These are phyloP conservation scores for Falco naumanni DNA, from an alignment of 2,797 vertebrate species.

Conservation along the genomic window DNA sequence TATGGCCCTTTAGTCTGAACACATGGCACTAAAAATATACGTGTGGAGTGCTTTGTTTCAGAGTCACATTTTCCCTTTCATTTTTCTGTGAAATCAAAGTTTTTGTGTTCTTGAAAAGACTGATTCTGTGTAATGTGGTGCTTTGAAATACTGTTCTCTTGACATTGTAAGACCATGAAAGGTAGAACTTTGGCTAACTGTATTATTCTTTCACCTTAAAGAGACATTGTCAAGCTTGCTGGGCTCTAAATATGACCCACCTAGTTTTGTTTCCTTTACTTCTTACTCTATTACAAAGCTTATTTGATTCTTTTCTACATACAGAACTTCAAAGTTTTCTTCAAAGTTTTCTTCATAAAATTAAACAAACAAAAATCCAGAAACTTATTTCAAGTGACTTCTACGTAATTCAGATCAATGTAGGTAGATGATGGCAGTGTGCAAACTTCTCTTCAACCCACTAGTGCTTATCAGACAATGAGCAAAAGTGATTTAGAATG, in stretches of 20 bases:
- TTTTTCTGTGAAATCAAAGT: constrained; percentile 67
- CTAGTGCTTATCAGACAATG: constrained; percentile 15
- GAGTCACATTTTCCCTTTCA: constrained; percentile 1
- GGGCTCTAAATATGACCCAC: constrained; percentile 28
- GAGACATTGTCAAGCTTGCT: not conserved
- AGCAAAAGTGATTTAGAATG: not conserved
- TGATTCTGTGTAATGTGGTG: not conserved
- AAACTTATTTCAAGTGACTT: not conserved
- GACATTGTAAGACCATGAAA: constrained; percentile 48
- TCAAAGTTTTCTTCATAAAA: not conserved
- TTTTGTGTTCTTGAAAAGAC: constrained; percentile 56
- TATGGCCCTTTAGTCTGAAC: not conserved
- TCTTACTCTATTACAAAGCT: not conserved
- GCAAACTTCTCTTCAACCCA: not conserved
- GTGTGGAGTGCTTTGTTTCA: constrained; percentile 19
- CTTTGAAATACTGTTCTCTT: constrained; percentile 65
- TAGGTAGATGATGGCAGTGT: not conserved
- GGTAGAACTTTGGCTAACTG: constrained; percentile 14
- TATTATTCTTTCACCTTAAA: constrained; percentile 51
- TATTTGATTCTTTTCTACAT: not conserved
- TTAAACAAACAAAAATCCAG: not conserved
- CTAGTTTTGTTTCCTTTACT: constrained; percentile 16
- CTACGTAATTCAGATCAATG: not conserved
- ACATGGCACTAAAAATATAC: constrained; percentile 41
- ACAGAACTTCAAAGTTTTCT: not conserved